Percentiles rank a stretch among this genome's conserved stretches.
These are phyloP conservation scores for Bombus consobrinus DNA, from an alignment of 1,140 invertebrate species.

Conservation along the genomic window DNA sequence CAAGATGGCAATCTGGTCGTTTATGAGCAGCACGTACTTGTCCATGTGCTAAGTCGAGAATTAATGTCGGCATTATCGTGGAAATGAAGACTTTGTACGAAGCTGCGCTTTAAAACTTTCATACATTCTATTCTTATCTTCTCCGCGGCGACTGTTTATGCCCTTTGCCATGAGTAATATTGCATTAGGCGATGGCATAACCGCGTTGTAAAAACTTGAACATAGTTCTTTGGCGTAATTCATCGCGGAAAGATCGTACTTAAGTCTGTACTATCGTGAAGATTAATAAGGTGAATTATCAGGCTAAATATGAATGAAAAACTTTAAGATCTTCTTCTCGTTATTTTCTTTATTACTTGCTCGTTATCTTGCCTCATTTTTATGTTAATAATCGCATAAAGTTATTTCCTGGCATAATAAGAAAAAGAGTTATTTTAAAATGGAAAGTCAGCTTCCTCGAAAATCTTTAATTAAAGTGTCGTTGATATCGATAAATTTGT, in stretches of 20 bases:
- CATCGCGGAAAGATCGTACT: not conserved
- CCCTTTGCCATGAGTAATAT: not conserved
- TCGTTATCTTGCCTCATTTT: not conserved
- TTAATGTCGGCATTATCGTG: constrained; percentile 20
- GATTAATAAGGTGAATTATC: not conserved
- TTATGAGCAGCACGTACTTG: constrained; percentile 29
- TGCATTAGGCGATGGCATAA: not conserved
- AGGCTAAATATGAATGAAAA: not conserved
- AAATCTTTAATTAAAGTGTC: too few relatives aligned
- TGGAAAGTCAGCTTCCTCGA: too few relatives aligned
- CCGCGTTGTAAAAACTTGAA: not conserved
- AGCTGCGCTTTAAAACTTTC: not conserved
- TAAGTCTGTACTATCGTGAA: not conserved
- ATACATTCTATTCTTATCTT: constrained; percentile 1
- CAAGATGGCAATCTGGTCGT: constrained; percentile 27
- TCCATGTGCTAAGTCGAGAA: not conserved
- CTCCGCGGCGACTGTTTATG: not conserved
- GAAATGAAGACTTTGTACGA: constrained; percentile 36
- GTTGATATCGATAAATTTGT: too few relatives aligned
- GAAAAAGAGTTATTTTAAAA: too few relatives aligned
- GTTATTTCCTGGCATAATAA: too few relatives aligned
- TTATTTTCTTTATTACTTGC: not conserved
- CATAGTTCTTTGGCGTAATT: not conserved
- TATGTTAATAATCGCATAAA: not conserved
- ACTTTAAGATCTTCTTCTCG: not conserved